A percentile compares a stretch with the other conserved stretches of the same genome.
phyloP scores from a whole-genome alignment of 64 coral and sea anemone genomes.

The Actinia tenebrosa region DNA sequence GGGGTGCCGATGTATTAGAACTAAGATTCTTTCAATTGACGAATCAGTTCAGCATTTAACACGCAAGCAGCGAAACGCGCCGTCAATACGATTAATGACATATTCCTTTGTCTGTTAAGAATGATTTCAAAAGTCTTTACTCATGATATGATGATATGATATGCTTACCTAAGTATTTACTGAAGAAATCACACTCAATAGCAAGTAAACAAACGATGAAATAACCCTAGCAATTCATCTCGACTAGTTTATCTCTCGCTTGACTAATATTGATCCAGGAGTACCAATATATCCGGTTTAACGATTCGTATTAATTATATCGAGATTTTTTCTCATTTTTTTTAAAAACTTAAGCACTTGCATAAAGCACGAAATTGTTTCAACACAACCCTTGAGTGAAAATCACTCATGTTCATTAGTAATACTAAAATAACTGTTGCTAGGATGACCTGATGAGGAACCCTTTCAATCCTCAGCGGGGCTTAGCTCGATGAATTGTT shows the following conservation, averaged over 20 bases:
- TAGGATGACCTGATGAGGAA: background rate
- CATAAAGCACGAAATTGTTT: conserved; percentile 39
- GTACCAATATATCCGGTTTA: conserved; percentile 55
- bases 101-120: background rate
- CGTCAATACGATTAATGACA: conserved; percentile 5
- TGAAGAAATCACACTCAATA: background rate
- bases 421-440: background rate
- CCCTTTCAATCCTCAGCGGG: background rate
- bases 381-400: background rate
- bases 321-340: conserved; percentile 41
- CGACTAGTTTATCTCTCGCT: background rate
- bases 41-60: background rate
- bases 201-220: conserved; percentile 23
- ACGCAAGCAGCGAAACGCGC: background rate
- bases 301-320: conserved; percentile 51
- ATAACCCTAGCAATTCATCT: conserved; percentile 3
- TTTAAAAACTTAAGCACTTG: conserved; percentile 53
- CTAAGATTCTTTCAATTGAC: background rate
- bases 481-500: background rate
- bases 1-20: background rate
- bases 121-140: background rate
- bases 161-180: conserved; percentile 21
- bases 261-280: conserved; percentile 63
- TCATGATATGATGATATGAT: background rate
- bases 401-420: background rate